Evolutionary conservation across 2,797 vertebrate species (phyloP), one percentile per base, ranked within the genome.

Genomic region (Limosa lapponica): DNA sequence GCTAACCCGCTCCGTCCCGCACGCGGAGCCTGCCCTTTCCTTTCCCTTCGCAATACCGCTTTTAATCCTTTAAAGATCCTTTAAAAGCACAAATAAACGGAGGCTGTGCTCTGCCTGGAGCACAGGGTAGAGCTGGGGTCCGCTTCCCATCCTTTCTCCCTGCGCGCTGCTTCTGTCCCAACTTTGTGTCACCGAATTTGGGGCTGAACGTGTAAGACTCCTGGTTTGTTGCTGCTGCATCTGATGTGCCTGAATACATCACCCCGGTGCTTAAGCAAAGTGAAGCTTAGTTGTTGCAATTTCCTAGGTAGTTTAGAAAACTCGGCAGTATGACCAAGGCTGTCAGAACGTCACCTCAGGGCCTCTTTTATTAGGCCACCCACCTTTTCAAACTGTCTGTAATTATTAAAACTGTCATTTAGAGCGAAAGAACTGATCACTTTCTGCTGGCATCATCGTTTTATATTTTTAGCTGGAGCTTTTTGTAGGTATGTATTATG

Each of bases 321-420:
- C 65, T 82, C 65, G 17, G 51, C 48, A 28, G 62, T 49, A 82
- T 82, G 90, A 78, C 95, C 95, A 58, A 48, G 83, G 87, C 91
- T 92, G 91, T 82, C 80, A 67, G 89, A 93, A 41, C 82, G 58
- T 89, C 93, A 92, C 95, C 89, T 77, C 88, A 5, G 90, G 94
- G 87, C 81, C 91, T 82, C 82, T 74, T 82, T 81, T 90, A 82
- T 83, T 89, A 87, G 96, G 94, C 95, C 95, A 93, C 93, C 95
- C 93, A 94, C 85, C 90, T 92, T 92, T 87, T 69, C 82, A 91
- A 95, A 92, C 72, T 16, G 3, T 58, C 57, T 72, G 83, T 65
- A 86, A 62, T 93, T 89, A 77, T 81, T 81, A 79, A 82, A 82
- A 87, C 74, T 94, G 90, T 81, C 87, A 71, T 87, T 93, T 90